Percentiles rank a stretch among this genome's conserved stretches.
phyloP scores from a whole-genome alignment of 2,113 vertebrate genomes.

The Corythornis madagascariensis region DNA sequence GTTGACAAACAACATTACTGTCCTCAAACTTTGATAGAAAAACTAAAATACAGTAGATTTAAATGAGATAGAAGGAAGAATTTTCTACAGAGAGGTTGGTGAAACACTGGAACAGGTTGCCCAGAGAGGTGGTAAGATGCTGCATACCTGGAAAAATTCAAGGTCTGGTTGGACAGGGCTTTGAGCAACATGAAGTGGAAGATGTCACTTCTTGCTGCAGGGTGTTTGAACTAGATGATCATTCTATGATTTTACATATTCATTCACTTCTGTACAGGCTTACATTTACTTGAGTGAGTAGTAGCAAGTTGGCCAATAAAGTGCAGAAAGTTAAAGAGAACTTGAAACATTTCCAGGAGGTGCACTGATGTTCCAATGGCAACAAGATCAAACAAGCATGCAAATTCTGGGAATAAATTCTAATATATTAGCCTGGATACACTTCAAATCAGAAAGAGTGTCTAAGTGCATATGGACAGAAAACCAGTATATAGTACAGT shows the following conservation, averaged over 20 bases:
- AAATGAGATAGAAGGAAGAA: too few species aligned
- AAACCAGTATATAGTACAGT: neutral
- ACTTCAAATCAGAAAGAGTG: neutral
- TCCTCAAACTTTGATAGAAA: neutral
- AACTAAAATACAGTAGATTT: too few species aligned
- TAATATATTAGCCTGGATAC: neutral
- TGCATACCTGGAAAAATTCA: neutral
- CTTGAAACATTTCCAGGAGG: neutral
- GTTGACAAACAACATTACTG: neutral
- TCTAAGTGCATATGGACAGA: neutral
- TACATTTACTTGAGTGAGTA: neutral
- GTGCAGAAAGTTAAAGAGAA: neutral
- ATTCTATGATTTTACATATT: neutral
- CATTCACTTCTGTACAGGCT: neutral
- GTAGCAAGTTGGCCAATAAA: neutral
- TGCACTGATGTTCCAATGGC: neutral
- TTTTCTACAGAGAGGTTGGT: too few species aligned
- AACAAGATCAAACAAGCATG: neutral
- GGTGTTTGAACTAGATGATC: neutral
- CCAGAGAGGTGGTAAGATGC: neutral
- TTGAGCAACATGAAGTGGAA: neutral
- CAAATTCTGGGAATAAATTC: neutral
- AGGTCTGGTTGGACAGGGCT: neutral
- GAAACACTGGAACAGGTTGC: neutral
- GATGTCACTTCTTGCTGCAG: neutral